Conservation (phyloP, 2,797 vertebrate genomes). For the Pachyuromys duprasi region DNA sequence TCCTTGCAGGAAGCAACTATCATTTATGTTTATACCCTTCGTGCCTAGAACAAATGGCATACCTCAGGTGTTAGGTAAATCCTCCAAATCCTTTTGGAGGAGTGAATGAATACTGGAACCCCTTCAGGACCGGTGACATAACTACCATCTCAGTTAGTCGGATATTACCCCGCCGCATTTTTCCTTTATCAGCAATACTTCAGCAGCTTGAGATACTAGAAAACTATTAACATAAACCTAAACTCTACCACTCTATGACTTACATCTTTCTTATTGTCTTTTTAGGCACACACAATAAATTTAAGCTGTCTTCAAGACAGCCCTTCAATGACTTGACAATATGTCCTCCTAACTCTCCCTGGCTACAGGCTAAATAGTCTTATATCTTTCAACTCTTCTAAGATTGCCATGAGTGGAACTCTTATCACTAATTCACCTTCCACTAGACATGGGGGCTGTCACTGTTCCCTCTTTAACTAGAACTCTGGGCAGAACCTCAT, state of each 20-base stretch:
- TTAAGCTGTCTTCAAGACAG: slow-evolving; percentile 29
- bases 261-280: neutral
- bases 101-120: neutral
- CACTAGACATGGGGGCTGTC: neutral
- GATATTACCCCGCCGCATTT: neutral
- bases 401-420: neutral
- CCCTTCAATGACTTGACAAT: neutral
- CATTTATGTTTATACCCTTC: neutral
- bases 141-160: neutral
- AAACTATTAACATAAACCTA: neutral
- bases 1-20: neutral
- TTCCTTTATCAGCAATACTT: neutral
- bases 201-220: slow-evolving; percentile 3
- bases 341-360: neutral
- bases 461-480: neutral
- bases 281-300: neutral
- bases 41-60: neutral
- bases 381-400: neutral
- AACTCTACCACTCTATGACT: slow-evolving; percentile 22
- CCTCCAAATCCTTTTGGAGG: neutral
- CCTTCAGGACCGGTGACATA: slow-evolving; percentile 15
- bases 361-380: neutral
- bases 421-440: neutral
- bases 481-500: neutral
- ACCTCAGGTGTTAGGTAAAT: neutral